phyloP scores from a whole-genome alignment of 2,888 invertebrate genomes.

The Yponomeuta malinellus region DNA sequence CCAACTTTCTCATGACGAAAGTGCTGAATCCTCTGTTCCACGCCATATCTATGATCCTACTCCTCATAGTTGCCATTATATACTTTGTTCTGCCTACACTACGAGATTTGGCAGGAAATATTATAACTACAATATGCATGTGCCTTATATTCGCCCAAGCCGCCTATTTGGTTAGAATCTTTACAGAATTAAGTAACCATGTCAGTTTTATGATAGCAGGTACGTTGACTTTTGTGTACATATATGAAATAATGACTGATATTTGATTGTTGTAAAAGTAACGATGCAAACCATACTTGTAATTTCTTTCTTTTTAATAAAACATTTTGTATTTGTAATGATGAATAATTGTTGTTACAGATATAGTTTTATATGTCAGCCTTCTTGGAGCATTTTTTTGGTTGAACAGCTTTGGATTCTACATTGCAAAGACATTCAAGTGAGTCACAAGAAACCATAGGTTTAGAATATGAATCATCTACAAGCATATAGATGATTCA shows the following conservation, averaged over 20 bases:
- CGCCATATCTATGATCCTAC: conserved; percentile 81
- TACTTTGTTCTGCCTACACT: conserved; percentile 90
- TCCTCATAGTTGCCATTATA: conserved; percentile 83
- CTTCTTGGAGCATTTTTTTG: conserved; percentile 89
- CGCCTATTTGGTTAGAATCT: conserved; percentile 85
- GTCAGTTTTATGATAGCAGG: conserved; percentile 88
- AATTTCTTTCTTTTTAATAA: too few species aligned
- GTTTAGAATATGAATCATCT: too few species aligned
- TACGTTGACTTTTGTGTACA: conserved; percentile 40
- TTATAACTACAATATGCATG: conserved; percentile 86
- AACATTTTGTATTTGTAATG: too few species aligned
- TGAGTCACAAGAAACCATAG: conserved; percentile 43
- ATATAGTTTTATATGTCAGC: conserved; percentile 85
- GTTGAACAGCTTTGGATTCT: conserved; percentile 90
- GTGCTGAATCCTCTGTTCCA: conserved; percentile 87
- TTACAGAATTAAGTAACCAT: conserved; percentile 87
- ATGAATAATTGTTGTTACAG: conserved; percentile 64
- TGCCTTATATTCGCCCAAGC: conserved; percentile 86
- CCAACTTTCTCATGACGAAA: conserved; percentile 83
- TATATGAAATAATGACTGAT: neutral
- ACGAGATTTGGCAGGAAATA: conserved; percentile 88
- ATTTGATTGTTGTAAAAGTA: neutral
- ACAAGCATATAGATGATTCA: too few species aligned
- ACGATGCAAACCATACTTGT: too few species aligned
- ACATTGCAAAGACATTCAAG: conserved; percentile 92